Percentiles rank a stretch among this genome's conserved stretches.
Conservation (phyloP, 92 coral and sea anemone species). For the Epizoanthus ramosus region DNA sequence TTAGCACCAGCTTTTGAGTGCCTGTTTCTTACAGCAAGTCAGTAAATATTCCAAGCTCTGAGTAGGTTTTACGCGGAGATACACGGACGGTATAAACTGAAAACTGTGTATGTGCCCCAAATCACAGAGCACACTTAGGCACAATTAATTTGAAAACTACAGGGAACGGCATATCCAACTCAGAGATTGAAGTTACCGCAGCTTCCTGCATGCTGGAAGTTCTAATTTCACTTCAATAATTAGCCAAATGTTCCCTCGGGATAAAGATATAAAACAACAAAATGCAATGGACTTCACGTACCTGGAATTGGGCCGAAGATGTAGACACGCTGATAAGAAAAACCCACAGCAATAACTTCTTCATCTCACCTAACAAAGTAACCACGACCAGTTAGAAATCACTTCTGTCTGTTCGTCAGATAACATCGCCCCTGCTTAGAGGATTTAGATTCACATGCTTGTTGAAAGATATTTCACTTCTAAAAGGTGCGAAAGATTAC, state of each 20-base stretch:
- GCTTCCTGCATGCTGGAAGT: neutral
- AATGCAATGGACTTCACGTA: neutral
- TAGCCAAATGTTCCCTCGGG: neutral
- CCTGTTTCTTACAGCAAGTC: neutral
- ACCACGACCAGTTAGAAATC: neutral
- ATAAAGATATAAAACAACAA: neutral
- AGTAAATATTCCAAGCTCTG: neutral
- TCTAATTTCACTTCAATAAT: constrained; percentile 5
- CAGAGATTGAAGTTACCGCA: neutral
- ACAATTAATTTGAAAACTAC: constrained; percentile 24
- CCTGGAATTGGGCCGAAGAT: constrained; percentile 24
- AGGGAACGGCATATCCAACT: constrained; percentile 3
- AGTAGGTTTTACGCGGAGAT: neutral
- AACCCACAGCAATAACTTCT: neutral
- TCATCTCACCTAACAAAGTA: constrained; percentile 25
- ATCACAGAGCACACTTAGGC: neutral
- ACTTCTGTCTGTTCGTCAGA: neutral
- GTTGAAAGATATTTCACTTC: constrained; percentile 35
- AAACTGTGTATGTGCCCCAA: neutral
- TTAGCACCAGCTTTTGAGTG: neutral
- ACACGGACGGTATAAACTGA: too few species aligned
- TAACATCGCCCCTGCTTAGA: neutral
- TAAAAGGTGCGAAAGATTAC: constrained; percentile 11
- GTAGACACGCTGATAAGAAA: neutral
- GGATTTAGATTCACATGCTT: neutral